Evolutionary conservation across 2,888 invertebrate species (phyloP), one percentile per base, ranked within the genome.

Genomic region (Nymphalis polychloros): DNA sequence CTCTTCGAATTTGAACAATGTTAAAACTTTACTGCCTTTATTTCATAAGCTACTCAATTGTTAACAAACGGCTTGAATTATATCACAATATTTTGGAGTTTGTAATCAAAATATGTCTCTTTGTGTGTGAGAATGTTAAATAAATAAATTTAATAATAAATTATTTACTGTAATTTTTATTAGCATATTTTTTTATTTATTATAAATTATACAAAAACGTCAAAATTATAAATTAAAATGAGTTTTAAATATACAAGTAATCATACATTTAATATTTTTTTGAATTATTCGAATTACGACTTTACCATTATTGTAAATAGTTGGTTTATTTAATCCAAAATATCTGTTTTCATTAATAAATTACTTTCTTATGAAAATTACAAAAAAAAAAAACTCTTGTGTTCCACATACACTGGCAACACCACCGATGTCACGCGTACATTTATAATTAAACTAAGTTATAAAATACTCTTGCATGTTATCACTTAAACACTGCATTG

Each of bases 1-100:
- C 23, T 53, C 20, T 60, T 60, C 23, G 41, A 41, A 46, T 55
- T 63, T 31, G 47, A 53, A 17, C 13, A 67, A 67, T 66, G 35
- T 59, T 63, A 52, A 63, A 63, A 59, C 59, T 63, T 59, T 59
- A 63, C 67, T 67, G 66, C 66, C 46, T n/a, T 66, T 59, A 65
- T 59, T 57, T 20, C n/a, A 48, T 61, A 60, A 60, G 60, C 60
- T 52, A 50, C n/a, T 46, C 47, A 55, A 55, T 48, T 48, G 47
- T 17, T 47, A 59, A 41, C 48, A 17, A 2, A 27, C 23, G 27
- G 23, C 17, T 23, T 8, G 17, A 49, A 17, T 49, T 49, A 8
- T 19, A 17, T 49, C 17, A n/a, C 13, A 7, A 57, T 13, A 2
- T 8, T 57, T 27, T 31, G 27, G 8, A 55, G 6, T 13, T 31